These are phyloP conservation scores for Strigops habroptila DNA, from an alignment of 2,113 vertebrate species.

Conservation along the genomic window DNA sequence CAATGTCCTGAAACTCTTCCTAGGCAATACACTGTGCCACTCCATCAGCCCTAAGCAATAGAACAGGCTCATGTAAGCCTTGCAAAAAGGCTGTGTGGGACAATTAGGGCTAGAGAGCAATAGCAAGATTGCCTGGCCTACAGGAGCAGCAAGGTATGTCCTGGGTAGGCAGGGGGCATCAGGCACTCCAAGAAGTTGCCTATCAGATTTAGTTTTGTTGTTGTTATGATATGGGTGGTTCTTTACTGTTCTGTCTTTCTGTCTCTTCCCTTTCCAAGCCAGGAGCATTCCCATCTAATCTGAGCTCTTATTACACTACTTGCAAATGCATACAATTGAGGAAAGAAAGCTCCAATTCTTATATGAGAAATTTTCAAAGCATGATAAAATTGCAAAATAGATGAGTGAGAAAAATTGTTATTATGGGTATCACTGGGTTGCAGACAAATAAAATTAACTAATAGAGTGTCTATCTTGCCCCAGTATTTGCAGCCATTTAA, in stretches of 20 bases:
- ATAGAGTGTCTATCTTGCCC: background rate
- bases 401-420: background rate
- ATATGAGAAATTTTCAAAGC: background rate
- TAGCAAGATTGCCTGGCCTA: background rate
- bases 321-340: background rate
- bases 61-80: background rate
- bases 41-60: background rate
- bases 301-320: background rate
- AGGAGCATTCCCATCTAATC: background rate
- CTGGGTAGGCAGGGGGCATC: background rate
- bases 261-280: background rate
- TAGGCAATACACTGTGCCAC: rapidly evolving
- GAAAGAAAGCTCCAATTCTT: background rate
- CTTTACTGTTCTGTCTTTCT: background rate
- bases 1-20: background rate
- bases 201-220: background rate
- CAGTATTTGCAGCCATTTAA: background rate
- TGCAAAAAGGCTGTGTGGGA: background rate
- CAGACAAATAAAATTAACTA: background rate
- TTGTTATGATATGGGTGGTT: rapidly evolving
- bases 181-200: background rate
- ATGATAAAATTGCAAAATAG: background rate
- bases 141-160: background rate
- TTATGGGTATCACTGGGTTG: background rate
- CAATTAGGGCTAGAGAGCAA: background rate